Conservation (phyloP, 2,888 invertebrate species). For the Linnaemya tessellans region DNA sequence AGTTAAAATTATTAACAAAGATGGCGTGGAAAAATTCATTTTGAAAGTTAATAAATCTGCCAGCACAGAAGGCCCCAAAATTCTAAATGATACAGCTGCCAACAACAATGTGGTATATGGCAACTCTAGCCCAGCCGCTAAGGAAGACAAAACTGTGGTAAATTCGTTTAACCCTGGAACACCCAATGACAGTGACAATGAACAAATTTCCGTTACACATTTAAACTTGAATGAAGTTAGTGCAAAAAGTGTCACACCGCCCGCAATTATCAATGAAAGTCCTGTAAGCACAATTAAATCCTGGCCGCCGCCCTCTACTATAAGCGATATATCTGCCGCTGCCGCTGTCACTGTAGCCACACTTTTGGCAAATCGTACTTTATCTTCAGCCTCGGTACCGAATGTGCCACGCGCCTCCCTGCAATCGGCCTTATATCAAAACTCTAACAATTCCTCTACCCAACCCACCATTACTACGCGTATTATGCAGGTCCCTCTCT, state of each 20-base stretch:
- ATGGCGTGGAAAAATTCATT: conserved; percentile 78
- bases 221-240: conserved; percentile 11
- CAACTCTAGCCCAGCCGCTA: conserved; percentile 28
- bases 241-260: not conserved
- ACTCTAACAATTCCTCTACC: conserved; percentile 55
- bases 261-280: conserved; percentile 20
- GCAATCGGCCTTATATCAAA: conserved; percentile 57
- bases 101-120: not conserved
- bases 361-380: conserved; percentile 61
- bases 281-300: conserved; percentile 51
- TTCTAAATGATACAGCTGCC: not conserved
- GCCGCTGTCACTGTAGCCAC: conserved; percentile 30
- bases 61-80: conserved; percentile 9
- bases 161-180: not conserved
- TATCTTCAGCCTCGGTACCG: conserved; percentile 58
- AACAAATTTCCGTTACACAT: conserved; percentile 45
- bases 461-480: conserved; percentile 78
- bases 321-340: conserved; percentile 61
- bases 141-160: conserved; percentile 1
- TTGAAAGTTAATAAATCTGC: conserved; percentile 77
- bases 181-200: not conserved
- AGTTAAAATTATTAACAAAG: conserved; percentile 78
- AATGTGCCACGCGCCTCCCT: conserved; percentile 55
- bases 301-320: conserved; percentile 57
- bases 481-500: conserved; percentile 80